Conservation (phyloP, 2,113 vertebrate genomes). For the Oenanthe melanoleuca region DNA sequence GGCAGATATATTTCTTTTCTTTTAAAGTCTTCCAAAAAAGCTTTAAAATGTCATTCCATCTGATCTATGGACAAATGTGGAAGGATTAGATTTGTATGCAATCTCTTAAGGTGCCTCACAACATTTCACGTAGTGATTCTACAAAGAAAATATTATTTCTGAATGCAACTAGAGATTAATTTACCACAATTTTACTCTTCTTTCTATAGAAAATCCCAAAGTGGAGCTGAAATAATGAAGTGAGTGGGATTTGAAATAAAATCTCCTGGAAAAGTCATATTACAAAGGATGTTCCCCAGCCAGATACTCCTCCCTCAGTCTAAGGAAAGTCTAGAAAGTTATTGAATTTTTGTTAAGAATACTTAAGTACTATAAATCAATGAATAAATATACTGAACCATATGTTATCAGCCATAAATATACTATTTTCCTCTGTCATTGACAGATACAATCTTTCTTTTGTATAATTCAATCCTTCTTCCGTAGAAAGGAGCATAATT, state of each 20-base stretch:
- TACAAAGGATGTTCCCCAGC: not conserved
- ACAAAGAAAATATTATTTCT: not conserved
- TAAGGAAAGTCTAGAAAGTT: not conserved
- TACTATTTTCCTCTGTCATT: not conserved
- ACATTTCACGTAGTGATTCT: not conserved
- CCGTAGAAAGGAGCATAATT: not conserved
- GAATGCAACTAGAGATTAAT: not conserved
- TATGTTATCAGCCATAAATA: not conserved
- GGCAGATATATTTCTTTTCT: not conserved
- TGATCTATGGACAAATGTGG: not conserved
- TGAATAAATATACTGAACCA: constrained; percentile 10
- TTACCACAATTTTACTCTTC: not conserved
- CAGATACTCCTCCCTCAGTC: not conserved
- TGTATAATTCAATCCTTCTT: constrained; percentile 40
- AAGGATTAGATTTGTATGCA: not conserved
- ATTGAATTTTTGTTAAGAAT: not conserved
- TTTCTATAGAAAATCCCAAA: not conserved
- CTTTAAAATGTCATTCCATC: not conserved
- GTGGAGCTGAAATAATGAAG: not conserved
- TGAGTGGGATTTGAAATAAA: not conserved
- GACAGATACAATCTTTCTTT: constrained; percentile 23
- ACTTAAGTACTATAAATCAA: not conserved
- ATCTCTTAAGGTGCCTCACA: accelerated
- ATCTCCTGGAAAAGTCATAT: not conserved
- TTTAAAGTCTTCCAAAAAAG: not conserved